A percentile compares a stretch with the other conserved stretches of the same genome.
Conservation (phyloP, 2,888 invertebrate species). For the Melanophora roralis region DNA sequence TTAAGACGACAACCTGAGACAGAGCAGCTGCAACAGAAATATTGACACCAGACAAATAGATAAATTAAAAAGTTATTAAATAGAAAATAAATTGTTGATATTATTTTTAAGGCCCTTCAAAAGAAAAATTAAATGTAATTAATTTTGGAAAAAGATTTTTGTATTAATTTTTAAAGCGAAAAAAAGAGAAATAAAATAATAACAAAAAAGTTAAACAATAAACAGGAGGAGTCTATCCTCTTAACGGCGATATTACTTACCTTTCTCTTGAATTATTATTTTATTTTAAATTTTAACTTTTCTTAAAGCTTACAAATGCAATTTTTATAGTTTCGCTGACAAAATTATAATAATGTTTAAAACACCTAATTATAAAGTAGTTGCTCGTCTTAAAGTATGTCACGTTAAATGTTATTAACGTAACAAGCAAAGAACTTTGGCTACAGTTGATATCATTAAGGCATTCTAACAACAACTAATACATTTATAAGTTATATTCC, state of each 20-base stretch:
- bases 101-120: too few species aligned
- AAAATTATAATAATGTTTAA: background rate
- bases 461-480: background rate
- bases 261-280: too few species aligned
- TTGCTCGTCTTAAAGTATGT: slow-evolving; percentile 22
- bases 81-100: background rate
- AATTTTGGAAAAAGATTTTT: too few species aligned
- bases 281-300: background rate
- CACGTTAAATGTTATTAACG: slow-evolving; percentile 9
- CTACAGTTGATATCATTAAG: background rate
- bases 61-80: slow-evolving; percentile 22
- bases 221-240: too few species aligned
- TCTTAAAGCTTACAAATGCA: background rate
- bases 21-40: slow-evolving; percentile 3
- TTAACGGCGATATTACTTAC: too few species aligned
- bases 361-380: background rate
- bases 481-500: background rate
- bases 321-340: background rate
- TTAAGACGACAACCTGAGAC: slow-evolving; percentile 58
- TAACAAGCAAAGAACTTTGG: background rate
- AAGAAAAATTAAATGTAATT: too few species aligned
- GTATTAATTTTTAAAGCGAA: too few species aligned
- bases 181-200: too few species aligned
- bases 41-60: slow-evolving; percentile 56
- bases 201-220: too few species aligned